Percentiles rank a stretch among this genome's conserved stretches.
These are phyloP conservation scores for Pasiphila rectangulata DNA, from an alignment of 2,888 invertebrate genomes.

Conservation along the genomic window DNA sequence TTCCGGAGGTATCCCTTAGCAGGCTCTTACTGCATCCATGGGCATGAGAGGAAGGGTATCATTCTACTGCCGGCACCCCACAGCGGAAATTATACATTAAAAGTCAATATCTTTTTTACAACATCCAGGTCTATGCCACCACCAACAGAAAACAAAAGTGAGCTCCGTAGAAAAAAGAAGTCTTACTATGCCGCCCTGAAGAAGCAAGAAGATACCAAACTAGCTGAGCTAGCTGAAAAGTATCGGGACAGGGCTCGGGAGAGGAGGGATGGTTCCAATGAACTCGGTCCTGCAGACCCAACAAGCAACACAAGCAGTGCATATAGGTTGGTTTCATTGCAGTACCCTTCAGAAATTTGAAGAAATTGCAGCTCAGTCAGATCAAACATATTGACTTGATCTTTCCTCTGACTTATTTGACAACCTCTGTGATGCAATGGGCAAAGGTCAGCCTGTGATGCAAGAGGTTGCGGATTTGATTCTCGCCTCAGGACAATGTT, in stretches of 20 bases:
- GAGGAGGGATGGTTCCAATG: slow-evolving; percentile 92
- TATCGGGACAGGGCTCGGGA: slow-evolving; percentile 96
- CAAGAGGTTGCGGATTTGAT: too few species aligned
- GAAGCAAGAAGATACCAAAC: slow-evolving; percentile 96
- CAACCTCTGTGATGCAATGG: too few species aligned
- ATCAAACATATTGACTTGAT: too few species aligned
- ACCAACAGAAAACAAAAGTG: slow-evolving; percentile 87
- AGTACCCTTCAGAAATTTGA: too few species aligned
- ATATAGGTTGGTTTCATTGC: slow-evolving; percentile 72
- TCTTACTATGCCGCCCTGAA: slow-evolving; percentile 96
- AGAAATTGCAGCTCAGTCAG: too few species aligned
- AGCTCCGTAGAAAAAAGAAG: slow-evolving; percentile 94
- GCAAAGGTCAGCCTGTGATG: too few species aligned
- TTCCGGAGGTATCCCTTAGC: too few species aligned
- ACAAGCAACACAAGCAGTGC: slow-evolving; percentile 91
- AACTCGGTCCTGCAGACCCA: slow-evolving; percentile 90
- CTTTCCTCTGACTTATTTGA: too few species aligned
- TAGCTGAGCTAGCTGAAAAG: slow-evolving; percentile 96
- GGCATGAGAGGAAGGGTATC: too few species aligned
- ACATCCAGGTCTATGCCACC: slow-evolving; percentile 69
- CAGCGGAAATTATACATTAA: background rate
- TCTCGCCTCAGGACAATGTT: too few species aligned
- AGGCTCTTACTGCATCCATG: too few species aligned
- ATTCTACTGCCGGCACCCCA: too few species aligned
- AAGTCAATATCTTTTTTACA: background rate